These are phyloP conservation scores for Calameuta idolon DNA, from an alignment of 2,888 invertebrate genomes.

Conservation along the genomic window DNA sequence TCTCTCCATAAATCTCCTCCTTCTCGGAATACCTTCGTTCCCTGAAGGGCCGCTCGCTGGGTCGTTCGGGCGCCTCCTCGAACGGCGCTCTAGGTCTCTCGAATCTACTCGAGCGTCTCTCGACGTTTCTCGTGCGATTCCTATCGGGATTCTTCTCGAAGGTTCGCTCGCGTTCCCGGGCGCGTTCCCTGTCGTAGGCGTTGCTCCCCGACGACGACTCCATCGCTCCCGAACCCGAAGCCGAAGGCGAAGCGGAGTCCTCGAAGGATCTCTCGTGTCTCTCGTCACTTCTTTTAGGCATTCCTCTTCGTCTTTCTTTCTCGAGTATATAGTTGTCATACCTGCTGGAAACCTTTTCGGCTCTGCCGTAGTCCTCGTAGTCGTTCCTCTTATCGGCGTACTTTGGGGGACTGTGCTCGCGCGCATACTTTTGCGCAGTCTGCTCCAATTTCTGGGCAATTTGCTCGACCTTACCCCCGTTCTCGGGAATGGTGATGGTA, in stretches of 20 bases:
- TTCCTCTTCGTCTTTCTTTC: slow-evolving; percentile 27
- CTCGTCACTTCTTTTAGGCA: slow-evolving; percentile 39
- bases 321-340: slow-evolving; percentile 28
- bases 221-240: slow-evolving; percentile 16
- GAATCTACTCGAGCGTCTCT: slow-evolving; percentile 46
- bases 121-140: slow-evolving; percentile 38
- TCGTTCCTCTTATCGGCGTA: slow-evolving; percentile 53
- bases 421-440: slow-evolving; percentile 63
- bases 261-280: slow-evolving; percentile 39
- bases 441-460: slow-evolving; percentile 64
- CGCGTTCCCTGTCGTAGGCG: slow-evolving; percentile 26
- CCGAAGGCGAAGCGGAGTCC: slow-evolving; percentile 12
- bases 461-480: slow-evolving; percentile 62
- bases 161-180: slow-evolving; percentile 27
- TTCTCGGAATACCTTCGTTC: slow-evolving; percentile 60
- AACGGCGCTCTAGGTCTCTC: slow-evolving; percentile 62
- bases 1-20: slow-evolving; percentile 60
- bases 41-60: slow-evolving; percentile 36
- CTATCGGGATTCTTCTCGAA: slow-evolving; percentile 57
- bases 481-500: slow-evolving; percentile 62
- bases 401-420: slow-evolving; percentile 63
- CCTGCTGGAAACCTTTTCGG: slow-evolving; percentile 17
- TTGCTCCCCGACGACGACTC: slow-evolving; percentile 18
- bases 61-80: slow-evolving; percentile 62
- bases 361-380: slow-evolving; percentile 35